phyloP scores from a whole-genome alignment of 2,888 invertebrate species.

The Pherbina coryleti region DNA sequence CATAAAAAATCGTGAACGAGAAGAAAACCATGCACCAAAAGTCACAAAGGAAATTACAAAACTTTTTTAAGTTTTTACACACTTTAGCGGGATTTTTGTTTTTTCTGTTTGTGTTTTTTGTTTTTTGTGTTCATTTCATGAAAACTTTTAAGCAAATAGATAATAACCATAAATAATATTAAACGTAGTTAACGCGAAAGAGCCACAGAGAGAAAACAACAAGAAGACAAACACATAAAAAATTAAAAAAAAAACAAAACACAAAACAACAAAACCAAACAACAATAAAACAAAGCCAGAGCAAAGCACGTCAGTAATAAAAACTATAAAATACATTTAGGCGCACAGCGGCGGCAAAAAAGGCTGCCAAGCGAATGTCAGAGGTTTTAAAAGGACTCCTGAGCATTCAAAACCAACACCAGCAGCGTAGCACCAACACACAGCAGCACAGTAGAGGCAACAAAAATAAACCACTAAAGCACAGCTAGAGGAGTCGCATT shows the following conservation, averaged over 20 bases:
- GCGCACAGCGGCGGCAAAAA: conserved; percentile 5
- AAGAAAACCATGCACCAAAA: background rate
- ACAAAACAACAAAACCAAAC: background rate
- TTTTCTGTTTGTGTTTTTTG: background rate
- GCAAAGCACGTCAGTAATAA: conserved; percentile 25
- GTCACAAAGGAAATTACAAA: conserved; percentile 20
- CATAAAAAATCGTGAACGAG: background rate
- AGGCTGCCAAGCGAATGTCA: conserved; percentile 17
- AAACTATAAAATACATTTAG: conserved; percentile 29
- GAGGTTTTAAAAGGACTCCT: conserved; percentile 26
- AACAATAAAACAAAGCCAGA: conserved; percentile 9
- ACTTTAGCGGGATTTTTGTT: background rate
- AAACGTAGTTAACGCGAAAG: conserved; percentile 20
- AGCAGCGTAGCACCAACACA: background rate
- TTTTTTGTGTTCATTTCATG: conserved; percentile 13
- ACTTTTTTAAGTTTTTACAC: conserved; percentile 9
- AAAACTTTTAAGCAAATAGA: conserved; percentile 26
- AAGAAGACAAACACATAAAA: background rate
- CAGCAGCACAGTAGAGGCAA: background rate
- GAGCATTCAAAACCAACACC: conserved; percentile 9
- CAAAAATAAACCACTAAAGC: background rate
- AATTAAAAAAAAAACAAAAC: background rate
- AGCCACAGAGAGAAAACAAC: background rate
- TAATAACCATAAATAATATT: conserved; percentile 33
- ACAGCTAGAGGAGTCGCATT: background rate